These are phyloP conservation scores for Pachliopta kotzebuea DNA, from an alignment of 2,888 invertebrate genomes.

Conservation along the genomic window DNA sequence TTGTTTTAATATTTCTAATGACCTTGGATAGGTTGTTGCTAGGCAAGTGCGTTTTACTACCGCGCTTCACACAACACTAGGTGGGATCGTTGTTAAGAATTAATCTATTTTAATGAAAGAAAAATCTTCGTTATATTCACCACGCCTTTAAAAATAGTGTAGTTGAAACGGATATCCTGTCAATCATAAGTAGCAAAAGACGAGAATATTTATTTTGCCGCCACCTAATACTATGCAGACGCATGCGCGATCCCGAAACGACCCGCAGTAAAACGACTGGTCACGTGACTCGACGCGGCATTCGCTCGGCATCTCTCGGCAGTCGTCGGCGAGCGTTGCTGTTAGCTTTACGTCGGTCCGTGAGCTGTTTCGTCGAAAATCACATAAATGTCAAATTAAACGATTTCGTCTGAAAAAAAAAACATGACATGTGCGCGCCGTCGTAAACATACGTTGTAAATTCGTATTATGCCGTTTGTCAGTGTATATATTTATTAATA, in stretches of 20 bases:
- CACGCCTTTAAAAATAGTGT: too few relatives aligned
- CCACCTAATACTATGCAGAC: slow-evolving; percentile 53
- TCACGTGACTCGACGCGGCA: slow-evolving; percentile 81
- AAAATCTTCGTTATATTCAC: too few relatives aligned
- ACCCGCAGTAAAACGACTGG: slow-evolving; percentile 80
- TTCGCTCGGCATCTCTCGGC: slow-evolving; percentile 75
- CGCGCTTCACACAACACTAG: too few relatives aligned
- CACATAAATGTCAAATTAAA: slow-evolving; percentile 71
- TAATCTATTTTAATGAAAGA: too few relatives aligned
- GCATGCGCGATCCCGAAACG: slow-evolving; percentile 75
- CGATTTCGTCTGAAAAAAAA: slow-evolving; percentile 55
- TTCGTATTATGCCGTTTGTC: slow-evolving; percentile 44
- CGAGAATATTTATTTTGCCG: slow-evolving; percentile 61
- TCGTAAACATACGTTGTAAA: slow-evolving; percentile 52
- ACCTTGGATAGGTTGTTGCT: too few relatives aligned
- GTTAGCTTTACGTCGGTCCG: slow-evolving; percentile 44
- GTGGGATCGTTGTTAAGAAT: too few relatives aligned
- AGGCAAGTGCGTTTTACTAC: too few relatives aligned
- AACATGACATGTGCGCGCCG: slow-evolving; percentile 66
- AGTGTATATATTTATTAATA: slow-evolving; percentile 43
- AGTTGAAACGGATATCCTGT: slow-evolving; percentile 2
- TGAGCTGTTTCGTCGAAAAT: slow-evolving; percentile 48
- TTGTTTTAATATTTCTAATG: too few relatives aligned
- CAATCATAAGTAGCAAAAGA: slow-evolving; percentile 20
- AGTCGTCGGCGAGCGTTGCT: slow-evolving; percentile 67